Evolutionary conservation across 2,888 invertebrate genomes (phyloP), one percentile per base, ranked within the genome.

Genomic region (Mesochorus sp.): DNA sequence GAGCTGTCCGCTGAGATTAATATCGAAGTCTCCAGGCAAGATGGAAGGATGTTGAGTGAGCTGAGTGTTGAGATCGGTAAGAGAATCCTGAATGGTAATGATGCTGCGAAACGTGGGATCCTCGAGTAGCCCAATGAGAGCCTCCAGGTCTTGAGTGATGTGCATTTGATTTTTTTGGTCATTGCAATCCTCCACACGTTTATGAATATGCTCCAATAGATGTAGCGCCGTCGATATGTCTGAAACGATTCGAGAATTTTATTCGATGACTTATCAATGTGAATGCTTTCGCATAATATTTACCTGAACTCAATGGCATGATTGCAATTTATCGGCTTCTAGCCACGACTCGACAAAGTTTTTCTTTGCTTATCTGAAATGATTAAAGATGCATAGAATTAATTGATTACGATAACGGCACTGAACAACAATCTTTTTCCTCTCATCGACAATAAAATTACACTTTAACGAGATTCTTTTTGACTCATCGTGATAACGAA

Each of bases 71-170:
- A 98, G 92, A 92, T 98, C 96, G 51, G 95, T 94, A 49, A 98
- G 92, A 0, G 98, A 98, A 89, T 98, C 98, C 92, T 98, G 96
- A 76, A 98, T 95, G 68, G 96, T 97, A 14, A 97, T 96, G 85
- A 98, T 96, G 87, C 97, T 97, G 80, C 96, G 94, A 85, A 98
- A 95, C 66, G 98, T 96, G 1, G 98, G 98, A 92, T 97, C 97
- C 87, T 97, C 97, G 81, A 96, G 88, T 79, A 98, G 94, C 80
- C 95, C 95, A 83, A 97, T 94, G 49, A 98, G 93, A 81, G 96
- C 94, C 88, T 95, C 95, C 68, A 98, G 92, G 88, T 97, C 97
- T 88, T 96, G 95, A 84, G 93, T 94, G 72, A 96, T 93, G 84
- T 93, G 94, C 74, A 93, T 93, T 92, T 96, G 95, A 76, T 97